These are phyloP conservation scores for Myocastor coypus DNA, from an alignment of 2,113 vertebrate genomes.

Conservation along the genomic window DNA sequence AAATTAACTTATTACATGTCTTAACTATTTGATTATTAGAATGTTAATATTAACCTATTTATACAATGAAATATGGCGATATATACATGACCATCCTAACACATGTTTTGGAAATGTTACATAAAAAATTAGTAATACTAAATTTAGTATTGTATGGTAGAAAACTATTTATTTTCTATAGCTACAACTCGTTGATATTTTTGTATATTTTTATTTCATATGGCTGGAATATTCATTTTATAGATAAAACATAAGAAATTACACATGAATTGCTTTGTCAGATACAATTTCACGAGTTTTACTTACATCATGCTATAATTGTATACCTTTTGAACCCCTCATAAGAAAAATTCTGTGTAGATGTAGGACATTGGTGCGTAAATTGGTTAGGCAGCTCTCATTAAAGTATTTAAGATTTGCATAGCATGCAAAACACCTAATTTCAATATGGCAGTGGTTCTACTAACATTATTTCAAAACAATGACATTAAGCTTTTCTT, in stretches of 20 bases:
- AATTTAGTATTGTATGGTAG: neutral
- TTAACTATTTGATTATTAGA: neutral
- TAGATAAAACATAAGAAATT: neutral
- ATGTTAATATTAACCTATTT: neutral
- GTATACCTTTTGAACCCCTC: neutral
- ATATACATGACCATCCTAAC: neutral
- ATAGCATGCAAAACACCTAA: neutral
- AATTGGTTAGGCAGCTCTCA: neutral
- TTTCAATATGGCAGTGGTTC: constrained; percentile 4
- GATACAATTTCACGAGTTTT: neutral
- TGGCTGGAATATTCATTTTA: neutral
- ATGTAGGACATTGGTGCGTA: neutral
- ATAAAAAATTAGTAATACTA: neutral
- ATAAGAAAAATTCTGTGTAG: neutral
- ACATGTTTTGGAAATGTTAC: neutral
- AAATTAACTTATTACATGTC: no score
- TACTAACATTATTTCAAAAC: constrained; percentile 33
- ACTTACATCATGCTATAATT: neutral
- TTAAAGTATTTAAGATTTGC: neutral
- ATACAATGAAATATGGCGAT: neutral
- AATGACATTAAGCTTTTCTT: neutral
- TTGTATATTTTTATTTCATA: neutral
- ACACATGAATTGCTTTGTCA: neutral
- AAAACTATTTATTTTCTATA: constrained; percentile 13
- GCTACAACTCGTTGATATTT: neutral